These are phyloP conservation scores for Pegoplata infirma DNA, from an alignment of 2,888 invertebrate genomes.

Conservation along the genomic window DNA sequence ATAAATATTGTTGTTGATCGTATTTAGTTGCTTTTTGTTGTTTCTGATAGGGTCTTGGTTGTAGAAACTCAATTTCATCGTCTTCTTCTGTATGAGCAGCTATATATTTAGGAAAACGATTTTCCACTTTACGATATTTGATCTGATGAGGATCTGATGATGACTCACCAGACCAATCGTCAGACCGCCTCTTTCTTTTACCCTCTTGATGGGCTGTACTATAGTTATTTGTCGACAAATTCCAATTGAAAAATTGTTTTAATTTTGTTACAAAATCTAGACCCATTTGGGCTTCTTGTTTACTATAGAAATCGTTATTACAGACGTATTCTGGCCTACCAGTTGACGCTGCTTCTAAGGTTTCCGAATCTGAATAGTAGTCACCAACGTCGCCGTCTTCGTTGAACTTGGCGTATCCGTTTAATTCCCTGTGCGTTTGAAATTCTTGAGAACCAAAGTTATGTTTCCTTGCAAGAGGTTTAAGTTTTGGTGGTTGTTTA, in stretches of 20 bases:
- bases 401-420: constrained; percentile 32
- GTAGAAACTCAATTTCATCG: constrained; percentile 57
- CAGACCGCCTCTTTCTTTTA: constrained; percentile 68
- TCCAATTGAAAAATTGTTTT: constrained; percentile 58
- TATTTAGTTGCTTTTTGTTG: constrained; percentile 31
- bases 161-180: constrained; percentile 57
- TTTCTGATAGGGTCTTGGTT: constrained; percentile 21
- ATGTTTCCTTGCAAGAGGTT: constrained; percentile 13
- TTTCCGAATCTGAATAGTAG: constrained; percentile 50
- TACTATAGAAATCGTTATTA: constrained; percentile 23
- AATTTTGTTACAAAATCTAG: constrained; percentile 70
- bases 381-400: constrained; percentile 42
- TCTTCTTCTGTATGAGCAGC: constrained; percentile 69
- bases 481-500: not conserved
- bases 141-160: constrained; percentile 67
- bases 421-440: constrained; percentile 16
- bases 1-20: constrained; percentile 52
- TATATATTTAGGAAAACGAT: constrained; percentile 70
- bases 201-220: constrained; percentile 53
- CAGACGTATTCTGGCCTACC: constrained; percentile 43
- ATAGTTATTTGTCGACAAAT: constrained; percentile 53
- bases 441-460: not conserved
- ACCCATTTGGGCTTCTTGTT: constrained; percentile 71
- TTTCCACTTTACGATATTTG: constrained; percentile 72
- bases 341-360: constrained; percentile 42